Percentiles rank a stretch among this genome's conserved stretches.
Evolutionary conservation across 1,140 invertebrate species (phyloP).

Genomic region (Caenorhabditis brenneri): DNA sequence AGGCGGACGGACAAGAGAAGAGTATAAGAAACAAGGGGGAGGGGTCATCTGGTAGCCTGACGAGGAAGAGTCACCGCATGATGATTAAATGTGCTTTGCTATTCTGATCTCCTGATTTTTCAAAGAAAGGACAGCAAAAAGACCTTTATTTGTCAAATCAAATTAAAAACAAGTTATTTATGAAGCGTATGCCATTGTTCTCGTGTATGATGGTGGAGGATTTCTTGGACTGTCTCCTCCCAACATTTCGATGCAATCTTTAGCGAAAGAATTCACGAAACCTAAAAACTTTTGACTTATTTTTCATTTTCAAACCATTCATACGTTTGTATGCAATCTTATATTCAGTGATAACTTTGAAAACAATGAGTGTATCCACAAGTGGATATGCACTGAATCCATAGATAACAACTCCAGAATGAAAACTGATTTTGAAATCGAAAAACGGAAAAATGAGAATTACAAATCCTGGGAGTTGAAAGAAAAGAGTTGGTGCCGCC

Average conservation of each 20-base stretch:
- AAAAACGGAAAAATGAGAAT: background rate
- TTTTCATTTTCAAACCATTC: background rate
- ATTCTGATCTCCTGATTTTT: no score
- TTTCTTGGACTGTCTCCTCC: background rate
- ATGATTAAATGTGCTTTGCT: no score
- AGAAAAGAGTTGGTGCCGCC: background rate
- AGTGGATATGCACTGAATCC: background rate
- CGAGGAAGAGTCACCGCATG: no score
- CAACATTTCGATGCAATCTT: background rate
- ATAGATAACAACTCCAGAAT: background rate
- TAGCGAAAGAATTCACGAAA: background rate
- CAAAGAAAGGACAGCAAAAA: no score
- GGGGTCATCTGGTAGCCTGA: no score
- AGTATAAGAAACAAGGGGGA: no score
- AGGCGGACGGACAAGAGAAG: no score
- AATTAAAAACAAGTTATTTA: background rate
- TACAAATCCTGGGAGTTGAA: background rate
- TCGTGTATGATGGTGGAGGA: background rate
- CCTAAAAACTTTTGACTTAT: background rate
- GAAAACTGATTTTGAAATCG: background rate
- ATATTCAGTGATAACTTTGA: background rate
- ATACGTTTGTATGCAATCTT: background rate
- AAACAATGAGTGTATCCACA: background rate
- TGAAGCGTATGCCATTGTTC: no score
- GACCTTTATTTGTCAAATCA: no score